Conservation (phyloP, 2,113 vertebrate genomes). For the Turnix velox region DNA sequence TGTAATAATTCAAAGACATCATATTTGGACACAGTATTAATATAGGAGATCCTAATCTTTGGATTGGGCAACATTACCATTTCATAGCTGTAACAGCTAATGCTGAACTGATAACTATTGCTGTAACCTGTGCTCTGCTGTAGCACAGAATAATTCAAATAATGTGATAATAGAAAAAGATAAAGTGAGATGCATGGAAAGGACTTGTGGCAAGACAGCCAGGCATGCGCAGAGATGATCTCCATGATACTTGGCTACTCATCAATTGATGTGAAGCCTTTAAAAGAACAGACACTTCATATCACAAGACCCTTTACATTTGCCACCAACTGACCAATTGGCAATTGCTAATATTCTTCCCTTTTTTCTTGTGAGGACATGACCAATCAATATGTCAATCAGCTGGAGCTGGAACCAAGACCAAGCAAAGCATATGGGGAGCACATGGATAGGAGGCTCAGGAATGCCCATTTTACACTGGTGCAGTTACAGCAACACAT, state of each 20-base stretch:
- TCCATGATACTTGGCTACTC: neutral
- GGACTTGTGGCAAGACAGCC: neutral
- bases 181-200: neutral
- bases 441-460: fast-evolving
- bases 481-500: neutral
- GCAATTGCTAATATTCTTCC: neutral
- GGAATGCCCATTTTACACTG: neutral
- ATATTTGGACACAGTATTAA: neutral
- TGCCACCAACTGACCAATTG: neutral
- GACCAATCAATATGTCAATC: neutral
- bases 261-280: fast-evolving
- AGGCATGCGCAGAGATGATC: fast-evolving
- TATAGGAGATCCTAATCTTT: neutral
- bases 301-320: neutral
- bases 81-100: neutral
- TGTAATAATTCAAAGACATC: neutral
- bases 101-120: neutral
- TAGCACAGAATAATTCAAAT: neutral
- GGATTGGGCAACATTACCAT: neutral
- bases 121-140: neutral
- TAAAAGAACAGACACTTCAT: neutral
- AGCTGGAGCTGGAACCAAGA: fast-evolving
- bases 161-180: neutral
- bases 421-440: neutral
- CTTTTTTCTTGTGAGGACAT: neutral